Base-by-base conservation (phyloP, 1,140 invertebrate species). In the Heliconius nattereri region DNA sequence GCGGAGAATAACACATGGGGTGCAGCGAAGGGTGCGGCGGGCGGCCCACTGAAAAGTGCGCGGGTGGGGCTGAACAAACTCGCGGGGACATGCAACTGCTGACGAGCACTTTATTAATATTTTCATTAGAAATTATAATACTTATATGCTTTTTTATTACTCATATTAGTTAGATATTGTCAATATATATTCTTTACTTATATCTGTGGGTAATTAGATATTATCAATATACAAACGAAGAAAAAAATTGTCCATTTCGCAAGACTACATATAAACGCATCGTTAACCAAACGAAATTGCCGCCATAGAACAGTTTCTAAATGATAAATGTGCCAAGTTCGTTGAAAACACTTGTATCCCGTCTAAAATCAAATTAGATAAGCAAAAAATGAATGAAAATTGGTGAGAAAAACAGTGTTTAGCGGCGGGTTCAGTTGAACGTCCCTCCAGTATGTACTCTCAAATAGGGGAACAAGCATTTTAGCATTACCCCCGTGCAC, bases 391-490 rank as follows among this genome's bases (percentile, higher is more conserved):
- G 79, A 73, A 85, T 86, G 85, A 83, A 85, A 89, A 87, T 84
- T 81, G 83, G 78, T 84, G 87, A 87, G 85, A 85, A 89, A 91
- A 90, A 86, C 80, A 85, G 79, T 79, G 80, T 84, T 87, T 86
- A 83, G 81, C 80, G 76, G 80, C 35, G 83, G 85, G 75, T 71
- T 74, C 79, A 84, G 85, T 91, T 90, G 90, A 88, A 87, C 87
- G 85, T 90, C 93, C 92, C 91, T 86, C 87, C 89, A 91, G 92
- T 91, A 94, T 94, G 93, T 94, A 94, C 92, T 93, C 91, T 94
- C 92, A 94, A 94, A 94, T 94, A 94, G 92, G 91, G 93, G 92
- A 94, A 94, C 92, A 94, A 94, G 92, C 92, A 94, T 94, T 94
- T 94, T 94, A 94, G 92, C 92, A 94, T 94, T 94, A 94, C 93